These are phyloP conservation scores for Neosilurus mollespiculum DNA, from an alignment of 2,797 vertebrate genomes.

Conservation along the genomic window DNA sequence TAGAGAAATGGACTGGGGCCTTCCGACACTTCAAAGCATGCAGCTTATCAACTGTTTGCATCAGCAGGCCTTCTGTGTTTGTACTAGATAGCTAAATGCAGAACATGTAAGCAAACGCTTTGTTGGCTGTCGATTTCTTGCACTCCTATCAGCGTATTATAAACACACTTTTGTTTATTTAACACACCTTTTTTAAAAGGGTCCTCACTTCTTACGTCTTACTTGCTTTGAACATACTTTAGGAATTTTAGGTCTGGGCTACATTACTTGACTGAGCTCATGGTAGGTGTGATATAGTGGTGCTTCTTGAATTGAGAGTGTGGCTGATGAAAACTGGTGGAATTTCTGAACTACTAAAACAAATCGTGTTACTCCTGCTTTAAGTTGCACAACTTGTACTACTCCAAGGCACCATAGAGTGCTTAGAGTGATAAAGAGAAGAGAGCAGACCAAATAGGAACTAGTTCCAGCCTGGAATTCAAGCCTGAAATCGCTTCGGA, in stretches of 20 bases:
- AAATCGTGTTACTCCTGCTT: neutral
- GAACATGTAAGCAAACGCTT: constrained; percentile 48
- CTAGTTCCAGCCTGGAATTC: too few species aligned
- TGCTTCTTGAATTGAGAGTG: neutral
- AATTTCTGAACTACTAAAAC: neutral
- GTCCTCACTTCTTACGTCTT: neutral
- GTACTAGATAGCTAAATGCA: constrained; percentile 45
- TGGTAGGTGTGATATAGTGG: neutral
- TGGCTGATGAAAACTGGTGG: neutral
- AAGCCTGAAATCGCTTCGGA: neutral
- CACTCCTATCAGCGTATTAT: constrained; percentile 13
- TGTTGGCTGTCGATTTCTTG: constrained; percentile 9
- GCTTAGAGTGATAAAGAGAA: neutral
- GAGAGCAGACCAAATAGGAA: neutral
- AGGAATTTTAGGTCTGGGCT: neutral
- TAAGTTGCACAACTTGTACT: too few species aligned
- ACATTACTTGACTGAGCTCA: neutral
- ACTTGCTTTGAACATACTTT: neutral
- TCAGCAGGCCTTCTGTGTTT: constrained; percentile 51
- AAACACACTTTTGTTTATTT: constrained; percentile 24
- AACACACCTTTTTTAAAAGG: neutral
- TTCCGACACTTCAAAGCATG: constrained; percentile 53
- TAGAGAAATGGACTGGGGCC: constrained; percentile 41
- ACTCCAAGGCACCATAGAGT: neutral
- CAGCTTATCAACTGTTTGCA: constrained; percentile 46